Evolutionary conservation across 2,113 vertebrate species (phyloP), one percentile per base, ranked within the genome.

Genomic region (Arizona elegans): DNA sequence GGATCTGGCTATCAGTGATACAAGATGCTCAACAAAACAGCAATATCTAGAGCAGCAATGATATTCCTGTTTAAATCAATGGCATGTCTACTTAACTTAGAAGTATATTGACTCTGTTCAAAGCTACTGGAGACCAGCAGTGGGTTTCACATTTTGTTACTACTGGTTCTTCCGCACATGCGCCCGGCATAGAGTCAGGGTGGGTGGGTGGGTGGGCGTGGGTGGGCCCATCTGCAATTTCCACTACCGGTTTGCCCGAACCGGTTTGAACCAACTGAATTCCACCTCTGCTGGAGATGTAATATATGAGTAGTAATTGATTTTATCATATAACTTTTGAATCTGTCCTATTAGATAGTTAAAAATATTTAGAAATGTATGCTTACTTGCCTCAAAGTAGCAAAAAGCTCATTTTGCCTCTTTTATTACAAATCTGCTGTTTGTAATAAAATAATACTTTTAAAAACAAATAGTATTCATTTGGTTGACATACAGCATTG

Each of bases 101-200:
- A 93, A 93, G 94, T 96, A 93, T 95, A 95, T 96, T 95, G 90
- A 86, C 38, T 58, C 59, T 95, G 94, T 93, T 96, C 95, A 95
- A 70, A 95, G 92, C 85, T 85, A 89, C 93, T 0, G 12, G 26
- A 93, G 95, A 96, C 94, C 47, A 50, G 47, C 47, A 6, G 47
- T 50, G 47, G 47, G 47, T 50, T 50, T 50, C 47, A 50, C 47
- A 50, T 50, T 50, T 50, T 50, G 47, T 50, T 50, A 50, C 47
- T 47, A 47, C 47, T 1, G 7, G 6, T 50, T 50, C 47, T 50
- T 50, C 47, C 3, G 1, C 5, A 0, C 47, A 47, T 47, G 0
- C 5, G 47, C 47, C 47, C 47, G 47, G 47, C 47, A 50, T 50
- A 50, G 6, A 50, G 47, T 50, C 0, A 1, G 47, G 47, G 5